Conservation (phyloP, 2,888 invertebrate species). For the Petrolisthes manimaculis region DNA sequence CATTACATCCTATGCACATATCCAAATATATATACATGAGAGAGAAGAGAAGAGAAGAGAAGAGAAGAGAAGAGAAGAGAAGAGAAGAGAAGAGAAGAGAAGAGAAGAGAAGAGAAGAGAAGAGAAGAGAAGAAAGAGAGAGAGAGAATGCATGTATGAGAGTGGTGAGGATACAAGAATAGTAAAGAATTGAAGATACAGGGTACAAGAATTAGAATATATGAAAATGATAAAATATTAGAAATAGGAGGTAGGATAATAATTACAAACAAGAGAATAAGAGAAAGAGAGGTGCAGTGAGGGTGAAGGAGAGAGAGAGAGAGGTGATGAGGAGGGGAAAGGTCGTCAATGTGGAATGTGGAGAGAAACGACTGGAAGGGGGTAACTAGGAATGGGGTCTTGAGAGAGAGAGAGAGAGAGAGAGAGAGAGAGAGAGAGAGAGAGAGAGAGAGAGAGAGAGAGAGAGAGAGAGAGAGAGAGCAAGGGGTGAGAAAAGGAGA, state of each 20-base stretch:
- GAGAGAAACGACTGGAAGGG: background rate
- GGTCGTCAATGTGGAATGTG: background rate
- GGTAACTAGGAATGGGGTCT: background rate
- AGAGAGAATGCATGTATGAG: background rate
- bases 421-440: background rate
- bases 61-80: background rate
- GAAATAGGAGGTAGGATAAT: background rate
- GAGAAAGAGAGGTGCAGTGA: background rate
- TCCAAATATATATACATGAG: too few species aligned
- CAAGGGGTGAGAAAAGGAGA: background rate
- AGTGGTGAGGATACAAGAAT: background rate
- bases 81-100: constrained; percentile 29
- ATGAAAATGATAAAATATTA: background rate
- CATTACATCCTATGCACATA: too few species aligned
- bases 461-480: background rate
- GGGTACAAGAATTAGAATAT: background rate
- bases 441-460: background rate
- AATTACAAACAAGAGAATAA: background rate
- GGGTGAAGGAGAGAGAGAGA: background rate
- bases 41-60: constrained; percentile 12
- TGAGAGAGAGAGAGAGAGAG: background rate
- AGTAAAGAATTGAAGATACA: background rate
- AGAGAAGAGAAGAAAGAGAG: constrained; percentile 23
- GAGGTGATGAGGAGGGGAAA: background rate
- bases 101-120: background rate